phyloP scores from a whole-genome alignment of 2,113 vertebrate species.

The Ardeotis arabs region DNA sequence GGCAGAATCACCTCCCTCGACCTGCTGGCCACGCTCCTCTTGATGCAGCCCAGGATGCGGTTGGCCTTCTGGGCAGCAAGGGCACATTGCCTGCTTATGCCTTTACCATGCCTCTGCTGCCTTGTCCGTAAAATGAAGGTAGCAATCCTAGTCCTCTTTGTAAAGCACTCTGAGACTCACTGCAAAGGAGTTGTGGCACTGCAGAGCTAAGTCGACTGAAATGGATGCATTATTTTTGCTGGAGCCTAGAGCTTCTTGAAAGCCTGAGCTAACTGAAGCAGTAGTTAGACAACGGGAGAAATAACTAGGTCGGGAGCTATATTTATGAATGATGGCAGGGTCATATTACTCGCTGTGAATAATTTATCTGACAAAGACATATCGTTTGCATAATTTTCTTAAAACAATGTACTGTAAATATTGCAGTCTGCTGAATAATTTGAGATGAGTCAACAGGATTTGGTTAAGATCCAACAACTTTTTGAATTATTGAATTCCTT shows the following conservation, averaged over 20 bases:
- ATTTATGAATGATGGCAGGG: neutral
- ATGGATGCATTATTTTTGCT: neutral
- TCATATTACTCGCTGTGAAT: neutral
- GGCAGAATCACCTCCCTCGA: too few relatives aligned
- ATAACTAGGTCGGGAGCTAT: neutral
- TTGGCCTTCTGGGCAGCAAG: too few relatives aligned
- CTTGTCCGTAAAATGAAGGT: neutral
- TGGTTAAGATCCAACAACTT: constrained; percentile 27
- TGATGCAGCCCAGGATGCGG: too few relatives aligned
- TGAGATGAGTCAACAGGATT: constrained; percentile 27
- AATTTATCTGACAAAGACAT: constrained; percentile 32
- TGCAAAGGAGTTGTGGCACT: neutral
- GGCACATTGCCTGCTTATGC: too few relatives aligned
- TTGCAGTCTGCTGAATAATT: constrained; percentile 14
- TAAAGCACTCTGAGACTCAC: neutral
- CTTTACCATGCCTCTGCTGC: neutral
- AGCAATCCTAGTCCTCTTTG: neutral
- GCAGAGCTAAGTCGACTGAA: neutral
- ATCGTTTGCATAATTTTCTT: constrained; percentile 45
- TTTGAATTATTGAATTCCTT: constrained; percentile 6
- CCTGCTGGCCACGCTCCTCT: too few relatives aligned
- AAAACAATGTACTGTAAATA: constrained; percentile 41
- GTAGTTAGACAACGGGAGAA: neutral
- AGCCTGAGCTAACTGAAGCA: neutral
- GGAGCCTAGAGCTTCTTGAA: neutral